Evolutionary conservation across 2,113 vertebrate species (phyloP).

Genomic region (Cercocebus atys): DNA sequence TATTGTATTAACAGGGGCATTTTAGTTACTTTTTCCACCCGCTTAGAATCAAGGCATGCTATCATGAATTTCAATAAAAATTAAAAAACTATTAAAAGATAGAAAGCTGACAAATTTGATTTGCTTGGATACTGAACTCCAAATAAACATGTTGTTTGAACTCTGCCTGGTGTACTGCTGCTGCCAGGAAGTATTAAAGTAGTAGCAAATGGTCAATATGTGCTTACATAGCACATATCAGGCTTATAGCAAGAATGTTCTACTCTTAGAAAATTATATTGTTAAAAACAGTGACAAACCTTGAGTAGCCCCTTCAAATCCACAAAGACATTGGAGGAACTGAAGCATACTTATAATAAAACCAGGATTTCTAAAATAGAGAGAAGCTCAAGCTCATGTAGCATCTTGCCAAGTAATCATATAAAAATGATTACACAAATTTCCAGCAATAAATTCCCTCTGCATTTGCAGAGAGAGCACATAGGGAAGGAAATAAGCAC

Average conservation of each 20-base stretch:
- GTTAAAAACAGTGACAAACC: constrained; percentile 83
- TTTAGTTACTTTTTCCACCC: constrained; percentile 52
- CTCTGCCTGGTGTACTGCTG: constrained; percentile 77
- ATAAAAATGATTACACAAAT: constrained; percentile 77
- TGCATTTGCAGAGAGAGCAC: constrained; percentile 69
- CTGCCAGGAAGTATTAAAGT: constrained; percentile 81
- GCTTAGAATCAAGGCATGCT: constrained; percentile 76
- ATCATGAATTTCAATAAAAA: constrained; percentile 81
- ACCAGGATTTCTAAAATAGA: constrained; percentile 71
- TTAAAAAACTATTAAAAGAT: constrained; percentile 79
- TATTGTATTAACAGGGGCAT: constrained; percentile 67
- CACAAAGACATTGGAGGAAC: constrained; percentile 78
- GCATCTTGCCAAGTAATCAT: constrained; percentile 79
- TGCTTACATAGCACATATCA: constrained; percentile 78
- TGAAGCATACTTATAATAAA: constrained; percentile 74
- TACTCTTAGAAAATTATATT: constrained; percentile 82
- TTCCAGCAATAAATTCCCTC: constrained; percentile 79
- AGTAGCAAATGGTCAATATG: constrained; percentile 80
- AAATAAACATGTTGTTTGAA: constrained; percentile 82
- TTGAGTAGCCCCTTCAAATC: constrained; percentile 78
- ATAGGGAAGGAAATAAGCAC: constrained; percentile 62
- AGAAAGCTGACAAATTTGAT: constrained; percentile 83
- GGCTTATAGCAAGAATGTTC: constrained; percentile 72
- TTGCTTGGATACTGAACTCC: constrained; percentile 82
- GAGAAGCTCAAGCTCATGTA: constrained; percentile 28